Conservation (phyloP, 2,888 invertebrate species). For the Agrotis segetum region DNA sequence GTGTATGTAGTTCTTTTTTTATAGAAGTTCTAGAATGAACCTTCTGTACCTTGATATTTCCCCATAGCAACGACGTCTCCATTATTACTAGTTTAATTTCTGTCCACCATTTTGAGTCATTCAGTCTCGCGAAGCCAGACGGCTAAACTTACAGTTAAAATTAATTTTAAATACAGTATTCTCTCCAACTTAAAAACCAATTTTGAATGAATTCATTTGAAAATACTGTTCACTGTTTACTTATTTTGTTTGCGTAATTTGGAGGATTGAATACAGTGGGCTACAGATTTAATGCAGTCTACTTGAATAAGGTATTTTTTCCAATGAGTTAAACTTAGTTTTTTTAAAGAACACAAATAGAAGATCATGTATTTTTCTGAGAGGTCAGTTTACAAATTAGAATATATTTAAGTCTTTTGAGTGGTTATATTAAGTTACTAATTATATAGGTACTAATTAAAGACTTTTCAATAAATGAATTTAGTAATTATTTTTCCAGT, state of each 20-base stretch:
- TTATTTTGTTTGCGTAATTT: neutral
- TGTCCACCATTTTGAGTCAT: slow-evolving; percentile 58
- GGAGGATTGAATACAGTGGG: neutral
- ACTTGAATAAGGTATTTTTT: neutral
- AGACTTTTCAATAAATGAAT: neutral
- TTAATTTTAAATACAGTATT: slow-evolving; percentile 52
- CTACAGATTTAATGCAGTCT: neutral
- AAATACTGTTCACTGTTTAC: slow-evolving; percentile 13
- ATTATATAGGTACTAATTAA: too few relatives aligned
- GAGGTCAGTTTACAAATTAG: too few relatives aligned
- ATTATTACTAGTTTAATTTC: slow-evolving; percentile 62
- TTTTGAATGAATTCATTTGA: slow-evolving; percentile 22
- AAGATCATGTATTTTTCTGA: neutral
- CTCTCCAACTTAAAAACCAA: slow-evolving; percentile 26
- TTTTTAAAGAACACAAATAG: too few relatives aligned
- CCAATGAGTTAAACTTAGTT: too few relatives aligned
- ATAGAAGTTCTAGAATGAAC: neutral
- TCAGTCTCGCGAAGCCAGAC: slow-evolving; percentile 48
- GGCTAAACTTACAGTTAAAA: slow-evolving; percentile 45
- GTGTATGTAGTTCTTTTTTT: too few relatives aligned
- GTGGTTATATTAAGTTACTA: neutral
- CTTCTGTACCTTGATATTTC: slow-evolving; percentile 23
- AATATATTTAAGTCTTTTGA: too few relatives aligned
- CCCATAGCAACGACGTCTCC: slow-evolving; percentile 40
- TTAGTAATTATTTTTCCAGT: slow-evolving; percentile 10